Evolutionary conservation across 2,113 vertebrate genomes (phyloP), one percentile per base, ranked within the genome.

Genomic region (Zeus faber): DNA sequence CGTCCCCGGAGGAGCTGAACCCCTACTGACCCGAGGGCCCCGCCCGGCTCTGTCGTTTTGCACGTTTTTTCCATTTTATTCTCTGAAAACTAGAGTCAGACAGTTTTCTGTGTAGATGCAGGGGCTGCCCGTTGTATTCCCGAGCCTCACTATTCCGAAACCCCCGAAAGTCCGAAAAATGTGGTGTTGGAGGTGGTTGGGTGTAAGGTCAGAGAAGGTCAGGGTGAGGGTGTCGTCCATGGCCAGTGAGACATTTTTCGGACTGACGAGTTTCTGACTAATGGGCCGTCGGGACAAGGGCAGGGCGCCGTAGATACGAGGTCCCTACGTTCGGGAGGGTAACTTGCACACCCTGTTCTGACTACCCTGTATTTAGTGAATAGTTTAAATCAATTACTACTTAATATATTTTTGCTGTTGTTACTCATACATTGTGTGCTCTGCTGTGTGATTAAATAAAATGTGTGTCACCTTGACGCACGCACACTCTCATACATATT

Each of bases 1-100:
- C 71, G 67, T 86, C 90, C 52, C 78, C 86, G 14, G 91, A 91
- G 39, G 86, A 87, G 75, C 86, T 90, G 0, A 89, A 89, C 78
- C 91, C 86, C 4, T 90, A 89, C 71, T 85, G 83, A 83, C 5
- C n/a, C 2, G 49, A 26, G 58, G n/a, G 2, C 35, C 53, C 20
- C 21, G 3, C 13, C 7, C 58, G 31, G 49, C 45, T 57, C 58
- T 44, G 6, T 37, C 5, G 31, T 45, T 23, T n/a, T 18, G 27
- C 50, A 33, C 13, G 6, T 31, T 8, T 49, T 31, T 75, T 61
- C 37, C 39, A 6, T 24, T 67, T 60, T 43, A 31, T 47, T 45
- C 55, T 68, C 54, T 35, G 49, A 45, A 66, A 51, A 40, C 45
- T 61, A 37, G 65, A 59, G 46, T 48, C 61, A 64, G 48, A 49